phyloP scores from a whole-genome alignment of 2,888 invertebrate species.

The Noctua janthina region DNA sequence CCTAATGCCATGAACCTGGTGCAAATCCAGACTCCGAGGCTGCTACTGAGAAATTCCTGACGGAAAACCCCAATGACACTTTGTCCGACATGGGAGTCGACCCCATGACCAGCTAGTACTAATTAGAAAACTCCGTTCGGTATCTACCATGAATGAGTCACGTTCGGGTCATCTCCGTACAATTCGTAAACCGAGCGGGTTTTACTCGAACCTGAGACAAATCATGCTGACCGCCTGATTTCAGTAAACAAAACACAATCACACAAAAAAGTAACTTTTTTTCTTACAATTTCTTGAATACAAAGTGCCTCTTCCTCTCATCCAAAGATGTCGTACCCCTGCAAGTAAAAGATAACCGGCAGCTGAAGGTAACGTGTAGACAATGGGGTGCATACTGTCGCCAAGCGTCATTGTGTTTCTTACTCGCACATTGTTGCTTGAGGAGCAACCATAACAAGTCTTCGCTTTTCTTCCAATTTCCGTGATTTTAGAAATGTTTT shows the following conservation, averaged over 20 bases:
- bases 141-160: background rate
- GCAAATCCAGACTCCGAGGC: no score
- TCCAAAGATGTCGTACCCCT: constrained; percentile 2
- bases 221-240: background rate
- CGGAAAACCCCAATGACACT: no score
- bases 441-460: constrained; percentile 3
- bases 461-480: constrained; percentile 2
- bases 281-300: constrained; percentile 8
- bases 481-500: background rate
- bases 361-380: constrained; percentile 16
- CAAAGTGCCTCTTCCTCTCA: background rate
- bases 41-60: no score
- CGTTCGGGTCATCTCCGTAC: background rate
- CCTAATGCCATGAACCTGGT: no score
- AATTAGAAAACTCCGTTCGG: background rate
- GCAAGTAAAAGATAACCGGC: constrained; percentile 16
- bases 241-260: background rate
- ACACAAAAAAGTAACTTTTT: background rate
- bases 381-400: constrained; percentile 27
- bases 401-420: constrained; percentile 31
- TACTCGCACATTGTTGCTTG: constrained; percentile 30
- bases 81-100: no score
- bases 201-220: background rate
- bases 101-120: background rate
- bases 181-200: background rate